phyloP scores from a whole-genome alignment of 2,797 vertebrate genomes.

The Coluber constrictor region DNA sequence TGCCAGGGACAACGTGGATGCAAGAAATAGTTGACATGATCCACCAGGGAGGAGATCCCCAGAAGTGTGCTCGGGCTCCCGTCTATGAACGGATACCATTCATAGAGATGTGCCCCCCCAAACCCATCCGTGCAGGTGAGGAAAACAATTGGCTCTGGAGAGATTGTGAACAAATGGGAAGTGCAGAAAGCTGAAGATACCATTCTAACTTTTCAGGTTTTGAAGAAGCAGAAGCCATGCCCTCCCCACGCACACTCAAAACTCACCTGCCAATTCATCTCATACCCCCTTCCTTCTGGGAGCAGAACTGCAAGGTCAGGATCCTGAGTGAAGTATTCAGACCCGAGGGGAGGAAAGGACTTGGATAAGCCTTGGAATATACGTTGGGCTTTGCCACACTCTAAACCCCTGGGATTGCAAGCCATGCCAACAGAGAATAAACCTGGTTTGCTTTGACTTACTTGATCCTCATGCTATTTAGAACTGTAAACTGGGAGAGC shows the following conservation, averaged over 20 bases:
- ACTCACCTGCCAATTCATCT: constrained; percentile 53
- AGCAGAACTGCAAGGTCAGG: constrained; percentile 52
- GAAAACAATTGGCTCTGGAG: background rate
- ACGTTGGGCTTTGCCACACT: background rate
- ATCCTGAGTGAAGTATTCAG: background rate
- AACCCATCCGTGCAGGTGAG: background rate
- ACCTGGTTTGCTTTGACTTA: background rate
- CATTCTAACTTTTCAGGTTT: background rate
- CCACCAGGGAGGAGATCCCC: background rate
- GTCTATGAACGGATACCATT: background rate
- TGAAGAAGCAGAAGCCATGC: constrained; percentile 33
- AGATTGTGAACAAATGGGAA: background rate
- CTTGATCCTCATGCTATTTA: background rate
- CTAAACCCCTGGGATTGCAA: background rate
- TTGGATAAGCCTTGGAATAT: background rate
- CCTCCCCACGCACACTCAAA: constrained; percentile 54
- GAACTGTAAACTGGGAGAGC: background rate
- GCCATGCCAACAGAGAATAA: background rate
- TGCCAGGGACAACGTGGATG: constrained; percentile 48
- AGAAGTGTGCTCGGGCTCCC: constrained; percentile 8
- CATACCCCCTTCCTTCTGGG: constrained; percentile 54
- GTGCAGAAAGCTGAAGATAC: background rate
- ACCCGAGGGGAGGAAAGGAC: background rate
- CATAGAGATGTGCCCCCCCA: background rate
- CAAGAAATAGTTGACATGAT: constrained; percentile 56